Conservation (phyloP, 1,140 invertebrate species). For the Samia ricini region DNA sequence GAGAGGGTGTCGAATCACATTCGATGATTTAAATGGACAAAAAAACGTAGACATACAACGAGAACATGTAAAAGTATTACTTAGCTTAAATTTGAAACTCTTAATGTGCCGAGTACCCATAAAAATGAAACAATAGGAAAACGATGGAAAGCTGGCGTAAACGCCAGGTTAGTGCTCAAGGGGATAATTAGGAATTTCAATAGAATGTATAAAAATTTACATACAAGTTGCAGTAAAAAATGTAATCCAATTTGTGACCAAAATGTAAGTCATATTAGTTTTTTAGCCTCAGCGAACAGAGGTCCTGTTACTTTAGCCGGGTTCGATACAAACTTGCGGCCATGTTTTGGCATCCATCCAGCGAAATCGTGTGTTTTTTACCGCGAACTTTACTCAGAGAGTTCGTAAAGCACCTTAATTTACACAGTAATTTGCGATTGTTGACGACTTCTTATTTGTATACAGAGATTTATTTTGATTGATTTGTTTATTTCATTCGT, state of each 20-base stretch:
- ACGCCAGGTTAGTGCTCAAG: no score
- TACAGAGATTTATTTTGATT: neutral
- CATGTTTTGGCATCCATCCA: conserved; percentile 36
- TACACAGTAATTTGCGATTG: conserved; percentile 33
- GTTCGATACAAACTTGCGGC: conserved; percentile 21
- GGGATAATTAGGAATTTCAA: no score
- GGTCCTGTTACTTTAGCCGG: conserved; percentile 18
- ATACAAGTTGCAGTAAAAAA: neutral
- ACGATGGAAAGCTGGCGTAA: no score
- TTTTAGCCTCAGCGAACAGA: neutral
- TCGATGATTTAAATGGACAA: no score
- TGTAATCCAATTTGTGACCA: neutral
- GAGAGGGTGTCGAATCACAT: no score
- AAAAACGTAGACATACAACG: no score
- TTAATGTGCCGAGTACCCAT: no score
- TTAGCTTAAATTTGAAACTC: no score
- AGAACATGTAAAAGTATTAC: no score
- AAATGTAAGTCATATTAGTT: neutral
- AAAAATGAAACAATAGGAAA: no score
- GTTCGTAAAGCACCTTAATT: conserved; percentile 42
- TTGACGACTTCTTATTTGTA: conserved; percentile 1
- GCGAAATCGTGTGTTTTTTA: conserved; percentile 40
- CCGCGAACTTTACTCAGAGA: conserved; percentile 44
- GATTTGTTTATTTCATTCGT: neutral
- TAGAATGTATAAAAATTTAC: no score